phyloP scores from a whole-genome alignment of 1,140 invertebrate species.

The Caenorhabditis tropicalis region DNA sequence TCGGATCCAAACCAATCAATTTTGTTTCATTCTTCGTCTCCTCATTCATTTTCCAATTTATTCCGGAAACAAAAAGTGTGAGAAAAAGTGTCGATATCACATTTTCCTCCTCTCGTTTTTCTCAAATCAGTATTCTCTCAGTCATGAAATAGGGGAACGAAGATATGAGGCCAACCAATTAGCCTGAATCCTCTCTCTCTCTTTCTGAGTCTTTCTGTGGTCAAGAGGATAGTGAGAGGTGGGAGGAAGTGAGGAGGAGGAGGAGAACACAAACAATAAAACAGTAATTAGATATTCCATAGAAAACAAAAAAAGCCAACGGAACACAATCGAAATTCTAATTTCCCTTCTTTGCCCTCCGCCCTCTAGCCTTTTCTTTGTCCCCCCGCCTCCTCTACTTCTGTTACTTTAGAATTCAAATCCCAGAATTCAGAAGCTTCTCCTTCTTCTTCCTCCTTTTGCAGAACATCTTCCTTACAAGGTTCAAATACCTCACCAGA shows the following conservation, averaged over 20 bases:
- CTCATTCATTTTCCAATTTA: too few relatives aligned
- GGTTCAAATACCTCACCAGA: background rate
- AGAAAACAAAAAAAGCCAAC: background rate
- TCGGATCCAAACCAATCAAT: too few relatives aligned
- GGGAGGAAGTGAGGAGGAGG: background rate
- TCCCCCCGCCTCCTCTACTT: background rate
- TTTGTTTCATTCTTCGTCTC: too few relatives aligned
- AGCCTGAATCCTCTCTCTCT: slow-evolving; percentile 21
- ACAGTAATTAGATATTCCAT: slow-evolving; percentile 33
- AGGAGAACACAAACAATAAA: slow-evolving; percentile 31
- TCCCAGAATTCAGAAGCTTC: background rate
- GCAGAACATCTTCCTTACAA: background rate
- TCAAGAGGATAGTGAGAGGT: too few relatives aligned
- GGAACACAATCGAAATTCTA: background rate
- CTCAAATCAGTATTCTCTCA: background rate
- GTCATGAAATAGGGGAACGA: background rate
- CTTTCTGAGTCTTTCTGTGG: background rate
- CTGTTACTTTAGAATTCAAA: background rate
- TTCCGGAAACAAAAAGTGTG: too few relatives aligned
- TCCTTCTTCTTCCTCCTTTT: background rate
- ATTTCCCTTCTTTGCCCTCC: background rate
- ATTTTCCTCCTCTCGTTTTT: background rate
- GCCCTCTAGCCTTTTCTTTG: background rate
- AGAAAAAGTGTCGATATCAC: too few relatives aligned
- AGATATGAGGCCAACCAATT: slow-evolving; percentile 30